Percentiles rank a stretch among this genome's conserved stretches.
These are phyloP conservation scores for Crocodylus rhombifer DNA, from an alignment of 2,797 vertebrate genomes.

Conservation along the genomic window DNA sequence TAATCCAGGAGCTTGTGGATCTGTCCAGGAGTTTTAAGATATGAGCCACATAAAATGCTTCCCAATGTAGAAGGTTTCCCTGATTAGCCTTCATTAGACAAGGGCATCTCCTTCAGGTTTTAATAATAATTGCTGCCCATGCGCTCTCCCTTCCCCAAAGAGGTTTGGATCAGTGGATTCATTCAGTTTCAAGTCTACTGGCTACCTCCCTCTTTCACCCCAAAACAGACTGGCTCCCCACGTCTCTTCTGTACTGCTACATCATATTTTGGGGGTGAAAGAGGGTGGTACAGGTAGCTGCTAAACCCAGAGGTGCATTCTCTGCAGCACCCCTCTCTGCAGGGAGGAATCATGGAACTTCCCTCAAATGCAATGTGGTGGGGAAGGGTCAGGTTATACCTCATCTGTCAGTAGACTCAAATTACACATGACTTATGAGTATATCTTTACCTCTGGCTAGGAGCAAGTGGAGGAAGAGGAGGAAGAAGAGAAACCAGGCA, in stretches of 20 bases:
- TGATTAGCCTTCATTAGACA: neutral
- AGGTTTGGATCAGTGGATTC: rapidly evolving
- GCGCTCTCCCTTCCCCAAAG: neutral
- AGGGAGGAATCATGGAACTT: neutral
- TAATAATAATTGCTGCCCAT: neutral
- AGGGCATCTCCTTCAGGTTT: neutral
- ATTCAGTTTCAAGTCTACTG: neutral
- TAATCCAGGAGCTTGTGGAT: neutral
- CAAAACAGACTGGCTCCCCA: rapidly evolving
- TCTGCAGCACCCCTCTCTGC: rapidly evolving
- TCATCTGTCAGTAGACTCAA: rapidly evolving
- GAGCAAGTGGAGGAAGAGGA: no score
- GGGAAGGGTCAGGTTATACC: rapidly evolving
- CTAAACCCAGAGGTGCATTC: rapidly evolving
- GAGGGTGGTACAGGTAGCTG: no score
- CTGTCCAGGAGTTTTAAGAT: rapidly evolving
- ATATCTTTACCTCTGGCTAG: neutral
- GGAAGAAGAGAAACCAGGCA: no score
- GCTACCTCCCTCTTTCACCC: neutral
- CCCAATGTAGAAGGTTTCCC: neutral
- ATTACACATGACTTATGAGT: neutral
- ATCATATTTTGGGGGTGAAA: neutral
- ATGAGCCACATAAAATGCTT: neutral
- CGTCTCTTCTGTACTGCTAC: neutral
- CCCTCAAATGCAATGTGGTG: rapidly evolving